Evolutionary conservation across 2,113 vertebrate species (phyloP), one percentile per base, ranked within the genome.

Genomic region (Amblyornis subalaris): DNA sequence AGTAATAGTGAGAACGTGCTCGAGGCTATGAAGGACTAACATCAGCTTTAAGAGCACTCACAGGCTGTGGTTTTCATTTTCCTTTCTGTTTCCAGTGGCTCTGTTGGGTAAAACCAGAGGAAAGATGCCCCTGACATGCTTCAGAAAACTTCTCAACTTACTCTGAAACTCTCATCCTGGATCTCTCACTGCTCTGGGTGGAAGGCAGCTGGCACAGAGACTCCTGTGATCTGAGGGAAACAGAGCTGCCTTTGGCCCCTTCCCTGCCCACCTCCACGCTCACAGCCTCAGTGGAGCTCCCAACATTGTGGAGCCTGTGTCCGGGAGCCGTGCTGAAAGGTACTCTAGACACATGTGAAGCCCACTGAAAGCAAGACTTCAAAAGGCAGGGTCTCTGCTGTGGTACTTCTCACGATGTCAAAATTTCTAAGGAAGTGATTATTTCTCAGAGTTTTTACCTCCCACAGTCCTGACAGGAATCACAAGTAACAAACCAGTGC

Each of bases 1-100:
- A 47, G 42, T 76, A 86, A 42, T 24, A 62, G 24, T 42, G 74
- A 86, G 60, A 84, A 85, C 3, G 18, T 85, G 48, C 67, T 88
- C 1, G 6, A 67, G 55, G 55, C 47, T 58, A 8, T 22, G 12
- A 38, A 88, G 67, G 26, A 45, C 5, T 77, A 62, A 55, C 0
- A 2, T 38, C 10, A 17, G 47, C 48, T 74, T 35, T 40, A 60
- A 79, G 83, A 85, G n/a, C 11, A 29, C 53, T 55, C 73, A 51
- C 23, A 73, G 88, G 35, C 62, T 65, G 42, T 62, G 29, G 24
- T 48, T 93, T 89, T 88, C 58, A 83, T 88, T 83, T 47, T 36
- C 10, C 2, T 72, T 36, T 64, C 14, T 44, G 3, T 66, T 82
- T 90, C n/a, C 47, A 51, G 40, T 22, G 36, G 4, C 16, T 91